Base-by-base conservation (phyloP, 2,113 vertebrate species). In the Meleagris gallopavo region DNA sequence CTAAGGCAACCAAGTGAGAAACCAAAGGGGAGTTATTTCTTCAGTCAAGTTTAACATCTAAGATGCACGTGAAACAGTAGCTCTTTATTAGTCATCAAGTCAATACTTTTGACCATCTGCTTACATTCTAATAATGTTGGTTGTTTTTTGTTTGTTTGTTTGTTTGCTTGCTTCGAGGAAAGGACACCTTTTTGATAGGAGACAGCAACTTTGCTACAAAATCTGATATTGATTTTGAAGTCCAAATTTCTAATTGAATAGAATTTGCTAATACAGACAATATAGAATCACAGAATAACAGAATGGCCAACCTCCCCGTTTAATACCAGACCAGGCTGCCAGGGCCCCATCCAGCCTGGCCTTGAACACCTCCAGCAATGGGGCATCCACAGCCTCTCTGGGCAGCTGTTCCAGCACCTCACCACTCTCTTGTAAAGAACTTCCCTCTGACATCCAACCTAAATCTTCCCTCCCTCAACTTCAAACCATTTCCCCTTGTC, bases 1-100 rank as follows among this genome's bases (percentile, higher is more conserved):
- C 90, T 97, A 43, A 18, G 85, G 88, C 95, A 98, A 93, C 92
- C 94, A 94, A 94, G 94, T 3, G 6, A 96, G 93, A 96, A 97
- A 96, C 86, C 91, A 91, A 97, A 94, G 82, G 88, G 89, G 94
- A 97, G 84, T 95, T 94, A 95, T 95, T 97, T 82, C 88, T 96
- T 93, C 91, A 94, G 93, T 76, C 38, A 94, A 91, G 76, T 96
- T 97, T 94, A 97, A 96, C 70, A 79, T 90, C 74, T 90, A 89
- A 94, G 92, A 78, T 34, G 79, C 69, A 97, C 84, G 77, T 95
- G 87, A 96, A 97, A 75, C 88, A 85, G 74, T 69, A 62, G 60
- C 36, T 93, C 90, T 95, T 96, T 93, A 79, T 95, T 94, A 94
- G 58, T 89, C 48, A 71, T 94, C 78, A 58, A 40, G 87, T 93